Evolutionary conservation across 1,140 invertebrate species (phyloP).

Genomic region (Orius laevigatus): DNA sequence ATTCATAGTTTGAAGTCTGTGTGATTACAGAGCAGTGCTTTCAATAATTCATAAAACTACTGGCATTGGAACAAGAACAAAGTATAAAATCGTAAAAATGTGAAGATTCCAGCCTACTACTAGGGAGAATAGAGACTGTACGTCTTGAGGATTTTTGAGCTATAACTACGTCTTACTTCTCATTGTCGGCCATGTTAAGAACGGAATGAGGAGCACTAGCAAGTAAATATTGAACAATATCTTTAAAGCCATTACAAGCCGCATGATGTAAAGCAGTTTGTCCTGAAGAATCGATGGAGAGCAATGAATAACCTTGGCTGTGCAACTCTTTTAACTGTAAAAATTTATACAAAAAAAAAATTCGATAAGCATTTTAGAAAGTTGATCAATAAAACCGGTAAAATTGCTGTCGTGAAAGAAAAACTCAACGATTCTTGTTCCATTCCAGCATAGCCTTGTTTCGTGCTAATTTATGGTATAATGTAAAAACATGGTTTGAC

Average conservation of each 20-base stretch:
- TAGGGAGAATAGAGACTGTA: neutral
- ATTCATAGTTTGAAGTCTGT: too few species aligned
- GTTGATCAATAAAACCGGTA: neutral
- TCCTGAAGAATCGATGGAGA: slow-evolving; percentile 69
- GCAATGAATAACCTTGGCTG: slow-evolving; percentile 61
- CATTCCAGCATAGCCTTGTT: too few species aligned
- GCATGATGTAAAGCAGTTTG: slow-evolving; percentile 83
- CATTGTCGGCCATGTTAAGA: slow-evolving; percentile 73
- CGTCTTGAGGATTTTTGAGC: too few species aligned
- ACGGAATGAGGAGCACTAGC: slow-evolving; percentile 65
- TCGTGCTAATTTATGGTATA: too few species aligned
- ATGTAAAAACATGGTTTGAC: too few species aligned
- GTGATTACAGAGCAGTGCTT: too few species aligned
- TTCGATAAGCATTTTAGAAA: neutral
- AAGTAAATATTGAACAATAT: slow-evolving; percentile 78
- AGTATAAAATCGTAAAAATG: neutral
- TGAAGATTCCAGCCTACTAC: slow-evolving; percentile 6
- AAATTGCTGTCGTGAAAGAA: neutral
- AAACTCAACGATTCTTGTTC: neutral
- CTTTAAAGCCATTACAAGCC: slow-evolving; percentile 69
- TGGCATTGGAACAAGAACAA: too few species aligned
- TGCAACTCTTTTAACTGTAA: slow-evolving; percentile 64
- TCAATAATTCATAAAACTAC: too few species aligned
- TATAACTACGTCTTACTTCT: slow-evolving; percentile 42
- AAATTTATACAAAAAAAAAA: slow-evolving; percentile 4